Conservation (phyloP, 2,888 invertebrate species). For the Oscheius sp. region DNA sequence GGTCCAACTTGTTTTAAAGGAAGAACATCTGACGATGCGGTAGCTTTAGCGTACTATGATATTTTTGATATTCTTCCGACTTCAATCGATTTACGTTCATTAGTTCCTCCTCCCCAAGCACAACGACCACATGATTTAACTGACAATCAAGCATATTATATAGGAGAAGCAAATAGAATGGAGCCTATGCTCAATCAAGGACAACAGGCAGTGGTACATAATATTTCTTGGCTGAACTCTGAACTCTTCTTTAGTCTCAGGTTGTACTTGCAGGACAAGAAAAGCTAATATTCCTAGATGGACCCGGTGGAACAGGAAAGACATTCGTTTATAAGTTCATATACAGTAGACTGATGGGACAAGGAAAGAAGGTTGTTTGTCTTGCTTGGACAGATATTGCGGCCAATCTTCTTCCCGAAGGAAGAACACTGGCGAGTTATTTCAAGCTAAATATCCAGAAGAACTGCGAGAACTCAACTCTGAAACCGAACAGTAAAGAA, state of each 20-base stretch:
- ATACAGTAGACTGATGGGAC: conserved; percentile 3
- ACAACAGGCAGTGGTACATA: no score
- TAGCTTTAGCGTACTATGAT: background rate
- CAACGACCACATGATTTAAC: background rate
- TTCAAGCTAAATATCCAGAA: conserved; percentile 25
- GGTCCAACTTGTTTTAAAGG: no score
- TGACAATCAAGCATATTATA: no score
- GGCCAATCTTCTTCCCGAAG: conserved; percentile 36
- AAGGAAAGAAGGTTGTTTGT: conserved; percentile 13
- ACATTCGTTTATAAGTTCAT: conserved; percentile 30
- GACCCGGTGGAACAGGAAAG: conserved; percentile 37
- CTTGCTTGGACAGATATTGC: conserved; percentile 40
- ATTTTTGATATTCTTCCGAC: background rate
- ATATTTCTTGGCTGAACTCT: no score
- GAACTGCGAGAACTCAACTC: conserved; percentile 26
- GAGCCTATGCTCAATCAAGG: no score
- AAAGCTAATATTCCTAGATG: conserved; percentile 27
- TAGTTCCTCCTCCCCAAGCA: background rate
- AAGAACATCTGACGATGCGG: background rate
- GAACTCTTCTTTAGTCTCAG: no score
- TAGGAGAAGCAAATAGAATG: no score
- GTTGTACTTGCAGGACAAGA: background rate
- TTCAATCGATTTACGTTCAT: background rate
- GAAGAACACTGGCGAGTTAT: conserved; percentile 31
- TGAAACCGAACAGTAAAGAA: background rate